These are phyloP conservation scores for Leptinotarsa tumamoca DNA, from an alignment of 2,888 invertebrate genomes.

Conservation along the genomic window DNA sequence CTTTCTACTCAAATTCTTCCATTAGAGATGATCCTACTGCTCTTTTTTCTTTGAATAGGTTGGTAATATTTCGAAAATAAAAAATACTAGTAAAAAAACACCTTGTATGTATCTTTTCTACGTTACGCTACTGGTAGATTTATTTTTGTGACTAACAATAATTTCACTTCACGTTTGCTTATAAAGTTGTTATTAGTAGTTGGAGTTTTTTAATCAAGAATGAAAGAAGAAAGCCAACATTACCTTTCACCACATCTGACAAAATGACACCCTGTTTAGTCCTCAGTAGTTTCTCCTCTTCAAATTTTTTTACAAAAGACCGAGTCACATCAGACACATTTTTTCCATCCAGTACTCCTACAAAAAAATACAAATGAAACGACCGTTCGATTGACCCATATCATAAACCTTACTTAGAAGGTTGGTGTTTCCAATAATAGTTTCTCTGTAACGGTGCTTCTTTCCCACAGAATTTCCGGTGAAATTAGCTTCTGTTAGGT, in stretches of 20 bases:
- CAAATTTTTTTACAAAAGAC: constrained; percentile 74
- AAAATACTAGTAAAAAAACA: too few relatives aligned
- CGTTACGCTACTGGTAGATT: too few relatives aligned
- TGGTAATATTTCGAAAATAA: too few relatives aligned
- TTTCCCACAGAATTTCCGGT: constrained; percentile 75
- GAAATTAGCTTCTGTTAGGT: constrained; percentile 71
- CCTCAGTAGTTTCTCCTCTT: constrained; percentile 66
- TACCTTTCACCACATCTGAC: constrained; percentile 54
- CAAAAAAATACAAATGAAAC: constrained; percentile 29
- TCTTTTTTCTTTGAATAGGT: too few relatives aligned
- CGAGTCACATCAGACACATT: constrained; percentile 72
- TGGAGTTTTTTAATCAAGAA: too few relatives aligned
- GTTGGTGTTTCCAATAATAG: constrained; percentile 73
- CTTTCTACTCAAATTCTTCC: too few relatives aligned
- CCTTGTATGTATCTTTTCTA: too few relatives aligned
- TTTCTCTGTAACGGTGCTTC: constrained; percentile 76
- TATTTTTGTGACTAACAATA: too few relatives aligned
- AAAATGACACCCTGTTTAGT: constrained; percentile 54
- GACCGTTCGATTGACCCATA: background rate
- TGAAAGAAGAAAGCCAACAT: background rate
- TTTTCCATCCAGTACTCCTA: constrained; percentile 74
- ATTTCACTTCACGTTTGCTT: too few relatives aligned
- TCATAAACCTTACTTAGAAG: constrained; percentile 68
- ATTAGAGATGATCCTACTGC: too few relatives aligned
- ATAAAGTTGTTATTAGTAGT: too few relatives aligned